These are phyloP conservation scores for Agrilus biguttatus DNA, from an alignment of 2,888 invertebrate genomes.

Conservation along the genomic window DNA sequence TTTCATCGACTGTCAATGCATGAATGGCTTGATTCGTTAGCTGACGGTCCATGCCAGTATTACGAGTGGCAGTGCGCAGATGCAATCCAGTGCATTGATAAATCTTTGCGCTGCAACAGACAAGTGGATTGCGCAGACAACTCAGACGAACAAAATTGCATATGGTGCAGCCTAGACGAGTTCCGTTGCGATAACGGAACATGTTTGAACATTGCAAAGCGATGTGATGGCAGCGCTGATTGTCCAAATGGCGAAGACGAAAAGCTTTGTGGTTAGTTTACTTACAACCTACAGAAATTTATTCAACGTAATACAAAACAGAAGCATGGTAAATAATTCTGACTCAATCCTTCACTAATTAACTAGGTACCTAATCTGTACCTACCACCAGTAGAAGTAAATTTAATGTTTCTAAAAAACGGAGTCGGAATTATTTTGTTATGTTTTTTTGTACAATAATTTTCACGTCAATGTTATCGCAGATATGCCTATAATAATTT, in stretches of 20 bases:
- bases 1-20: conserved; percentile 1
- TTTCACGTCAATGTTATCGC: too few relatives aligned
- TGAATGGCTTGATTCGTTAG: conserved; percentile 10
- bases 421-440: too few relatives aligned
- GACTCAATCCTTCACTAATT: too few relatives aligned
- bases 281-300: too few relatives aligned
- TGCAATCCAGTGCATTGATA: conserved; percentile 35
- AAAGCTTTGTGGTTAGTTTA: conserved; percentile 33
- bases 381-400: too few relatives aligned
- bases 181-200: conserved; percentile 42
- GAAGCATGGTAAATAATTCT: too few relatives aligned
- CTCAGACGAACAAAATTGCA: conserved; percentile 66
- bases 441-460: too few relatives aligned
- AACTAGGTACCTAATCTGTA: too few relatives aligned
- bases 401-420: too few relatives aligned
- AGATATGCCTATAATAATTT: too few relatives aligned
- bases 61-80: conserved; percentile 41
- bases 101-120: conserved; percentile 35
- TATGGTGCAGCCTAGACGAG: conserved; percentile 37
- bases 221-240: conserved; percentile 36
- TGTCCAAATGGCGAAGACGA: conserved; percentile 45
- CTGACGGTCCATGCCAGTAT: conserved; percentile 22
- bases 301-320: too few relatives aligned
- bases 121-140: conserved; percentile 64
- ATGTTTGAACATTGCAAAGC: conserved; percentile 33